A percentile compares a stretch with the other conserved stretches of the same genome.
Conservation (phyloP, 2,888 invertebrate species). For the Leptinotarsa tumamoca region DNA sequence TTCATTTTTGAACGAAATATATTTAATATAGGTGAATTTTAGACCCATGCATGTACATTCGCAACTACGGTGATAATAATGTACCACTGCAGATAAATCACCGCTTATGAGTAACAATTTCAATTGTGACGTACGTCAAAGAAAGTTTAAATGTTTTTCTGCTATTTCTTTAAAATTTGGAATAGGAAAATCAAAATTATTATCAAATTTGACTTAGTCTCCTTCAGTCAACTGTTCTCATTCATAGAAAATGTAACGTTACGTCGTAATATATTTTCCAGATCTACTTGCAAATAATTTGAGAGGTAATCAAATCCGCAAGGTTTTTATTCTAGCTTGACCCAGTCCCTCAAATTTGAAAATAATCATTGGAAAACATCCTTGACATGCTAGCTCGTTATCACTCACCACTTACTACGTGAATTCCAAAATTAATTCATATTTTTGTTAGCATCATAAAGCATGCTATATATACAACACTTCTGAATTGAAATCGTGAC, state of each 20-base stretch:
- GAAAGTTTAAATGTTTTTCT: too few species aligned
- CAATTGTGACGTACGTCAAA: too few species aligned
- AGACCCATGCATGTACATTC: too few species aligned
- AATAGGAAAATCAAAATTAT: too few species aligned
- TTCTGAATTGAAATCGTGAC: constrained; percentile 37
- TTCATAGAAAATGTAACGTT: too few species aligned
- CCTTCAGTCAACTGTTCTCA: too few species aligned
- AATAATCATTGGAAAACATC: background rate
- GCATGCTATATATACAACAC: constrained; percentile 28
- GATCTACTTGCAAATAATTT: background rate
- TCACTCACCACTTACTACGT: background rate
- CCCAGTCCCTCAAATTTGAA: background rate
- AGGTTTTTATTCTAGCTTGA: background rate
- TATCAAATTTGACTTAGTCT: too few species aligned
- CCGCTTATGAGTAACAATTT: too few species aligned
- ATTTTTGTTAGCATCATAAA: constrained; percentile 21
- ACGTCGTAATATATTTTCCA: background rate
- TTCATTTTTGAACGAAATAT: background rate
- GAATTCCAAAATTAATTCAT: constrained; percentile 15
- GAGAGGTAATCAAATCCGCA: background rate
- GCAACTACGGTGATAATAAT: too few species aligned
- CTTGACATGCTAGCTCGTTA: background rate
- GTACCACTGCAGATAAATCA: too few species aligned
- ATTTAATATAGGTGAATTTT: too few species aligned
- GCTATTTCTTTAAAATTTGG: too few species aligned